A percentile compares a stretch with the other conserved stretches of the same genome.
phyloP scores from a whole-genome alignment of 2,113 vertebrate genomes.

The Myocastor coypus region DNA sequence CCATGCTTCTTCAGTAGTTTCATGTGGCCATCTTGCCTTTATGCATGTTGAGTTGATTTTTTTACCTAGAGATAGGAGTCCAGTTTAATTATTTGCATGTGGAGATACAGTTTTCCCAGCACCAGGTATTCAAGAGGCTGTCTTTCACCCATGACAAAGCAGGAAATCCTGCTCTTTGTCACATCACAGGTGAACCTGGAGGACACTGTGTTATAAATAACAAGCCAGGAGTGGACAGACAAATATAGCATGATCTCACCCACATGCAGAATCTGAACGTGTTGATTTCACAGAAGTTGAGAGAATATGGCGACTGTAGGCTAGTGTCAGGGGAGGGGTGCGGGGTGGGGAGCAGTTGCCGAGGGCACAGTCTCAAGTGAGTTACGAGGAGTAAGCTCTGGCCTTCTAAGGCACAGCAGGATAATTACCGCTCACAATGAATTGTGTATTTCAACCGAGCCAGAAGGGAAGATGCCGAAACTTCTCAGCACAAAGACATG shows the following conservation, averaged over 20 bases:
- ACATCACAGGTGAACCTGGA: too few species aligned
- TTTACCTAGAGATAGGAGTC: not conserved
- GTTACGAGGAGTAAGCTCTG: not conserved
- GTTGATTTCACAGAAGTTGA: not conserved
- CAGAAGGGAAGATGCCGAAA: not conserved
- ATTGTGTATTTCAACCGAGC: not conserved
- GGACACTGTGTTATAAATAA: not conserved
- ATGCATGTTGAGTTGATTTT: not conserved
- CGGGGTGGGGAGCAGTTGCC: not conserved
- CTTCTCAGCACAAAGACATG: not conserved
- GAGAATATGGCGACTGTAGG: not conserved
- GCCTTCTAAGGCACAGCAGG: not conserved
- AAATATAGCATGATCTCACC: not conserved
- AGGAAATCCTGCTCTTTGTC: not conserved
- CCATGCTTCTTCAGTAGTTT: not conserved
- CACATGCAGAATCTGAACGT: not conserved
- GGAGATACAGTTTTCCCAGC: not conserved
- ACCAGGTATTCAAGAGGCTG: not conserved
- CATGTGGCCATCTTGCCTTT: not conserved
- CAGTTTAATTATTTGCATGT: not conserved
- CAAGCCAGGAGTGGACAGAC: not conserved
- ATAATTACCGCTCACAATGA: not conserved
- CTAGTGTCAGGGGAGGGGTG: too few species aligned
- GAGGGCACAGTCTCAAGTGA: not conserved
- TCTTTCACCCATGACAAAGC: not conserved